phyloP scores from a whole-genome alignment of 2,113 vertebrate species.

The Seriola rivoliana region DNA sequence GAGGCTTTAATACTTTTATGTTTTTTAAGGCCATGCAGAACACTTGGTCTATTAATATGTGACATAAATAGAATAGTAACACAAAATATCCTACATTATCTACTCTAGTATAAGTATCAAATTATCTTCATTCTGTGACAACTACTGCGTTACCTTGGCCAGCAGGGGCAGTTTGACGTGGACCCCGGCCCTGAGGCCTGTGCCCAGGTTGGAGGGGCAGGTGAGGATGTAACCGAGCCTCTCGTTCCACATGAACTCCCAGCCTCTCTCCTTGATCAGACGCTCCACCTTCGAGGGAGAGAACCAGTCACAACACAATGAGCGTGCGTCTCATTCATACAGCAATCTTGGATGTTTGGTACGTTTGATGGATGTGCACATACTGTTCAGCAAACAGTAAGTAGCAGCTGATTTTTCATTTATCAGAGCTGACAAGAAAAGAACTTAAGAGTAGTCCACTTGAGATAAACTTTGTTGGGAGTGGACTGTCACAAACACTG shows the following conservation, averaged over 20 bases:
- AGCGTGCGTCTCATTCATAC: background rate
- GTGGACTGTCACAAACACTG: conserved; percentile 7
- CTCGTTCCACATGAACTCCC: conserved; percentile 88
- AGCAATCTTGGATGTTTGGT: background rate
- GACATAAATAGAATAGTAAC: background rate
- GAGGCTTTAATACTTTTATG: too few species aligned
- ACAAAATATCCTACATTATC: background rate
- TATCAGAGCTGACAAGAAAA: background rate
- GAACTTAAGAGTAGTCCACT: background rate
- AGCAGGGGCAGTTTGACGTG: conserved; percentile 83
- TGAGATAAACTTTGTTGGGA: conserved; percentile 1
- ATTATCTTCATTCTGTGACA: too few species aligned
- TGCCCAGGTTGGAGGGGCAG: conserved; percentile 86
- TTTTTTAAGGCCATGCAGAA: too few species aligned
- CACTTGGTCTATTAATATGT: background rate
- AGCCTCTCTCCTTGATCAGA: conserved; percentile 84
- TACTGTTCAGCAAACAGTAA: background rate
- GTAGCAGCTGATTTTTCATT: background rate
- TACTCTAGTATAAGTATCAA: background rate
- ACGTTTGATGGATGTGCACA: background rate
- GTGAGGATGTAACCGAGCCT: conserved; percentile 84
- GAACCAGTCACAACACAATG: background rate
- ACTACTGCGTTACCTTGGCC: conserved; percentile 78
- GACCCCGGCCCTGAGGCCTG: conserved; percentile 84
- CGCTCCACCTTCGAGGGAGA: conserved; percentile 79